Percentiles rank a stretch among this genome's conserved stretches.
Conservation (phyloP, 2,888 invertebrate genomes). For the Himalopsyche tibetana region DNA sequence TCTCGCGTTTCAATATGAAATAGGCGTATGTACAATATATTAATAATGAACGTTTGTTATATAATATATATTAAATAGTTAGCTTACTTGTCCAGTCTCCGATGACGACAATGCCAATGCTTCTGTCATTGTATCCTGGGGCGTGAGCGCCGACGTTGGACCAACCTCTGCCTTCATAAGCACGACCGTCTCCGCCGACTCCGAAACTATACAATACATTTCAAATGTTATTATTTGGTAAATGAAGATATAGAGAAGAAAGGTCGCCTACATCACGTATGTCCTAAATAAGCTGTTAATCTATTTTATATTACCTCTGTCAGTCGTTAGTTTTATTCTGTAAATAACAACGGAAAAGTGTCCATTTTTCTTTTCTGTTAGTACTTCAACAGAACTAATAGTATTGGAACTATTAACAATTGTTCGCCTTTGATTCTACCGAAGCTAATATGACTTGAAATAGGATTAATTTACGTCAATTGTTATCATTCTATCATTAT, state of each 20-base stretch:
- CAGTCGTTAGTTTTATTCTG: background rate
- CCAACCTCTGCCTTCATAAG: slow-evolving; percentile 86
- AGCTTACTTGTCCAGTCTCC: slow-evolving; percentile 84
- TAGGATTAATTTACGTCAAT: too few species aligned
- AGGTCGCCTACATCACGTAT: background rate
- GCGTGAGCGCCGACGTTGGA: slow-evolving; percentile 83
- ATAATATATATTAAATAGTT: background rate
- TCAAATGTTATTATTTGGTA: background rate
- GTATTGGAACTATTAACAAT: too few species aligned
- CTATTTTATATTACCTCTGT: background rate
- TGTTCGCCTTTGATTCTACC: too few species aligned
- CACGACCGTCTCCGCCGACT: slow-evolving; percentile 84
- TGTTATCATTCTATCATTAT: too few species aligned
- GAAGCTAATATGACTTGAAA: too few species aligned
- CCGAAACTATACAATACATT: slow-evolving; percentile 77
- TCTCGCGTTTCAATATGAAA: too few species aligned
- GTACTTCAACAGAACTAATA: too few species aligned
- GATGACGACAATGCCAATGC: slow-evolving; percentile 84
- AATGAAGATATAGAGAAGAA: background rate
- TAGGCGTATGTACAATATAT: slow-evolving; percentile 22
- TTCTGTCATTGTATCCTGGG: slow-evolving; percentile 80
- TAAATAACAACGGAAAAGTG: too few species aligned
- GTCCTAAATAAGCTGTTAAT: background rate
- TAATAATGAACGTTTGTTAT: too few species aligned
- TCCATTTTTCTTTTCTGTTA: too few species aligned